Base-by-base conservation (phyloP, 2,113 vertebrate genomes). In the Anser cygnoides region DNA sequence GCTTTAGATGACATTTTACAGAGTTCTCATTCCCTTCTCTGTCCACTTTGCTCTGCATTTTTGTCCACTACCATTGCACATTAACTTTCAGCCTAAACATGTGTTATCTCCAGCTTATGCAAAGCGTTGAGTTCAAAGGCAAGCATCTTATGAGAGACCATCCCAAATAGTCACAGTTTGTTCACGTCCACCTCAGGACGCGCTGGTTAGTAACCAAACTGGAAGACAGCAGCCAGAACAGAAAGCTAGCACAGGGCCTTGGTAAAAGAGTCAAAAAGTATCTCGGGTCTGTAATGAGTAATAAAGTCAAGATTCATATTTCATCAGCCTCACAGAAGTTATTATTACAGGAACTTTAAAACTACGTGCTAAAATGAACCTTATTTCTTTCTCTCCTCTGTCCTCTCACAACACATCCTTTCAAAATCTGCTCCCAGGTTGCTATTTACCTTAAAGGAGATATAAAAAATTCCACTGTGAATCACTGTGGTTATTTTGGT, bases 61-160 rank as follows among this genome's bases (percentile, higher is more conserved):
- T 67, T 73, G 71, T 59, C 65, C 31, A 12, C 22, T 41, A 4
- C 22, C 65, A 10, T 2, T 52, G 37, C 57, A 25, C 44, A 41
- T 22, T 5, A 20, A 31, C 5, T 74, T 71, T n/a, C 0, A 2
- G 22, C 1, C 59, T 55, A n/a, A 83, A 44, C 1, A 0, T 7
- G 3, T 12, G 41, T 28, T 54, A 5, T 11, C 29, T 62, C n/a
- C 55, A 50, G 44, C 11, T 66, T 76, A 6, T 5, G 49, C 66
- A 54, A 52, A 73, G 22, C 5, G 29, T 35, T 31, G 10, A 19
- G 35, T 57, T 57, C 43, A 23, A 68, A 79, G 26, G 18, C 25
- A 66, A 62, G 17, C 8, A 26, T 16, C 52, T n/a, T 25, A 6
- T 1, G 13, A 52, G 9, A 25, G 13, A 35, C 4, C 4, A 46